Percentiles rank a stretch among this genome's conserved stretches.
Evolutionary conservation across 2,113 vertebrate genomes (phyloP).

Genomic region (Euleptes europaea): DNA sequence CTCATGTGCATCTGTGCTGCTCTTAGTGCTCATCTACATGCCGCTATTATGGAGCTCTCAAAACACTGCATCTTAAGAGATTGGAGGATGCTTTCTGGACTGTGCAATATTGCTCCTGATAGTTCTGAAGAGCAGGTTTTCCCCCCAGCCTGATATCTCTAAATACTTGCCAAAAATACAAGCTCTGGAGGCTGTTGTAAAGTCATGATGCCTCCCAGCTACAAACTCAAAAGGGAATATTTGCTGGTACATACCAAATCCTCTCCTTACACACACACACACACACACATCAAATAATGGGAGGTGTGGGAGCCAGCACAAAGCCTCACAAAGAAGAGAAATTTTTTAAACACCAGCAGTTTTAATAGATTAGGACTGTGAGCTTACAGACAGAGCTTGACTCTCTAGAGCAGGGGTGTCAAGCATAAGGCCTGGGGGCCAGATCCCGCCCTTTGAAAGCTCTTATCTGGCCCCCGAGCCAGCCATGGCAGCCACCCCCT

Average conservation of each 20-base stretch:
- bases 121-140: neutral
- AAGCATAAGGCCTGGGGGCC: too few relatives aligned
- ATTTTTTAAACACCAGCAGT: neutral
- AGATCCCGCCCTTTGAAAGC: too few relatives aligned
- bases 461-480: too few relatives aligned
- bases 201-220: neutral
- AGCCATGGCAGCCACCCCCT: too few relatives aligned
- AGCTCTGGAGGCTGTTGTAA: neutral
- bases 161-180: neutral
- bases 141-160: neutral
- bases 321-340: neutral
- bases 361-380: neutral
- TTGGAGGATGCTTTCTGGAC: too few relatives aligned
- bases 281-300: neutral
- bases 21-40: too few relatives aligned
- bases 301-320: neutral
- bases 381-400: neutral
- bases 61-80: too few relatives aligned
- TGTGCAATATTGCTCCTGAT: neutral
- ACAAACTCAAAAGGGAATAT: neutral
- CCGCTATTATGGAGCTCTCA: neutral
- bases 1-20: too few relatives aligned
- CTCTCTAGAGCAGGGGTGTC: too few relatives aligned
- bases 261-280: neutral
- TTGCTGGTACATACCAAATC: neutral